These are phyloP conservation scores for Ciconia boyciana DNA, from an alignment of 2,113 vertebrate species.

Conservation along the genomic window DNA sequence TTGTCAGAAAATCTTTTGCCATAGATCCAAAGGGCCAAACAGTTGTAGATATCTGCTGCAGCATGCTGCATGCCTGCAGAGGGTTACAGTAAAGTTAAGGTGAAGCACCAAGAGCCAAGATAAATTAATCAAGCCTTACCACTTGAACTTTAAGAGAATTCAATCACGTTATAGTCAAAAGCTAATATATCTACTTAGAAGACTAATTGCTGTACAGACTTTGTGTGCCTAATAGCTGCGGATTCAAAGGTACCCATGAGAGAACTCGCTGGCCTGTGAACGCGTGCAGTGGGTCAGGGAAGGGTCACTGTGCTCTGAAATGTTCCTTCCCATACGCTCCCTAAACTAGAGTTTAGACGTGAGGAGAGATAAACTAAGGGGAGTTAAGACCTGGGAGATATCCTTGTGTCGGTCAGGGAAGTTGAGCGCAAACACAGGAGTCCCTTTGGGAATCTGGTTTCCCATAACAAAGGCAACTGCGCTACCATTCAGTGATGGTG, in stretches of 20 bases:
- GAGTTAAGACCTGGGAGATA: neutral
- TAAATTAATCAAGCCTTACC: neutral
- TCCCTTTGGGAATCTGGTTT: constrained; percentile 13
- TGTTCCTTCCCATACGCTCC: neutral
- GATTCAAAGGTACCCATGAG: neutral
- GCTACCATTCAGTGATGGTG: neutral
- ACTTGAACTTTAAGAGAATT: neutral
- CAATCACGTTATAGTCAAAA: neutral
- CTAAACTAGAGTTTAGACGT: neutral
- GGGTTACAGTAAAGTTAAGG: neutral
- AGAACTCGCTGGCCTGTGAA: neutral
- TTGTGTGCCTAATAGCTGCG: neutral
- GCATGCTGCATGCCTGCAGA: neutral
- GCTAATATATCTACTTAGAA: neutral
- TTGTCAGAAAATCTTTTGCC: neutral
- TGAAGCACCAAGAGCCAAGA: neutral
- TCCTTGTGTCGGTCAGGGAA: neutral
- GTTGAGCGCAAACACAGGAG: constrained; percentile 24
- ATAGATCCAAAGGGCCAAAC: neutral
- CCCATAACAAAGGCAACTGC: neutral
- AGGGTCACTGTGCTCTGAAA: neutral
- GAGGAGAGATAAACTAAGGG: neutral
- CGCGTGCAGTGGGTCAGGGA: accelerated
- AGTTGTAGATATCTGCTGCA: neutral
- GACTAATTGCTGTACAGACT: neutral